Base-by-base conservation (phyloP, 1,140 invertebrate genomes). In the Drosophila lowei region DNA sequence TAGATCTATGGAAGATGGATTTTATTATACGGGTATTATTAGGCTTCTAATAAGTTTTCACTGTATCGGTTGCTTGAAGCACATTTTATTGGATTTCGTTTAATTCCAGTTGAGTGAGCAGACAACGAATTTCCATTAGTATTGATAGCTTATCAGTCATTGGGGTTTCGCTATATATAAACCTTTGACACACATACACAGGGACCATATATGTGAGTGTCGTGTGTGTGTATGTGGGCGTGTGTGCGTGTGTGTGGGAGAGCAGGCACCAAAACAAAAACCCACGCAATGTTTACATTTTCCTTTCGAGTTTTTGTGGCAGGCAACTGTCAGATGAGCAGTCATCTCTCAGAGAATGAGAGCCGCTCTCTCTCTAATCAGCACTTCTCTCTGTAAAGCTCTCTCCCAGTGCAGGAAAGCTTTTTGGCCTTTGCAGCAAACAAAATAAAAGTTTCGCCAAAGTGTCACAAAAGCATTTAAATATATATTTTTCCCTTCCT, bases 241-340 rank as follows among this genome's bases (percentile, higher is more conserved):
- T 52, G 7, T 25, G 15, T 42, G 16, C 34, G 34, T 55, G 21
- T 42, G 59, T 38, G 53, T 58, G 57, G 53, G 38, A 25, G 71
- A 41, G 42, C 70, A 60, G 49, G 66, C 77, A 77, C 68, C 76
- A 77, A 77, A 84, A 84, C 80, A 86, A 85, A 84, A 85, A 85
- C 80, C 72, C 63, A 73, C 77, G 62, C 77, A 88, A 83, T 86
- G 83, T 86, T 86, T 86, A 86, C 83, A 75, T 88, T 88, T 79
- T 86, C 70, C 53, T 49, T 65, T 75, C 80, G 81, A 63, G 52
- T 42, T 59, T 79, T 76, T 63, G 59, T 53, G 50, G 54, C 44
- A 41, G 46, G 28, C 46, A 86, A 72, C 77, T 88, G 78, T 81
- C 78, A 80, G 77, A 77, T 77, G 64, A 73, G 49, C 70, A 80